Evolutionary conservation across 1,140 invertebrate species (phyloP).

Genomic region (Diabrotica virgifera): DNA sequence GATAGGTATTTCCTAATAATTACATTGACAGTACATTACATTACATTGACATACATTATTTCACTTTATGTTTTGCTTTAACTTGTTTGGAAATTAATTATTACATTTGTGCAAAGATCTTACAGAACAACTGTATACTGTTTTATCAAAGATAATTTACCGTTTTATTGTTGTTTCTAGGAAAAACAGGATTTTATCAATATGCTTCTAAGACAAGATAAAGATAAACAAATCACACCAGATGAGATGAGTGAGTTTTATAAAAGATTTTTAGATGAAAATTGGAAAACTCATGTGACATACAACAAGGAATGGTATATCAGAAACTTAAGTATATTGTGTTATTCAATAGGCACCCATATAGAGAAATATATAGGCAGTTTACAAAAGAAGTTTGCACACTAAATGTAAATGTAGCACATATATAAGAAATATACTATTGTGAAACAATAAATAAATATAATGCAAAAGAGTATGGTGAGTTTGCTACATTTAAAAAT

Average conservation of each 20-base stretch:
- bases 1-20: no score
- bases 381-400: background rate
- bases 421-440: no score
- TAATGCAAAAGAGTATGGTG: no score
- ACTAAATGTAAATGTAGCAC: no score
- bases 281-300: constrained; percentile 66
- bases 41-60: no score
- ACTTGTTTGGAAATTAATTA: background rate
- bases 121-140: background rate
- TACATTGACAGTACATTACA: no score
- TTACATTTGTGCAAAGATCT: background rate
- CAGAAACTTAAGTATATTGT: constrained; percentile 63
- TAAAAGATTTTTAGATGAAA: constrained; percentile 74
- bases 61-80: background rate
- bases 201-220: constrained; percentile 46
- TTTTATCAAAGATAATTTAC: background rate
- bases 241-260: constrained; percentile 87
- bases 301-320: constrained; percentile 77
- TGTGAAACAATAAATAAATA: no score
- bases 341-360: constrained; percentile 57
- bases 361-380: constrained; percentile 28
- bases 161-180: constrained; percentile 45
- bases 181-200: constrained; percentile 64
- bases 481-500: no score
- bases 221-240: constrained; percentile 58